Evolutionary conservation across 1,140 invertebrate species (phyloP).

Genomic region (Arctopsyche grandis): DNA sequence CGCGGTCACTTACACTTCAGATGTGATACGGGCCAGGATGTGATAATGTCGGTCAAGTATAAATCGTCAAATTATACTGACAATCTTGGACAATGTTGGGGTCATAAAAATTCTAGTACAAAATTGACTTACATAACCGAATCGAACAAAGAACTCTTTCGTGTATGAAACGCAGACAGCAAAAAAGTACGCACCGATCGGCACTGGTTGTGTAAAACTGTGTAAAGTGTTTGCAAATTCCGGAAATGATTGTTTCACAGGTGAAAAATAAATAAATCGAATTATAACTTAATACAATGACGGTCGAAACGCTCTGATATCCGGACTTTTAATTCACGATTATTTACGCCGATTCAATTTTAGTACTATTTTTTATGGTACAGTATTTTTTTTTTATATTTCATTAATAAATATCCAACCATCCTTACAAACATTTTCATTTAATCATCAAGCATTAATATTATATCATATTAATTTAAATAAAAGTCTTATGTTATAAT

Average conservation of each 20-base stretch:
- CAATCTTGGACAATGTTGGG: neutral
- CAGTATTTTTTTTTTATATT: too few relatives aligned
- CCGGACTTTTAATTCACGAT: neutral
- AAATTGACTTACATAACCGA: too few relatives aligned
- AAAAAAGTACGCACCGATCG: too few relatives aligned
- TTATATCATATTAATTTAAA: too few relatives aligned
- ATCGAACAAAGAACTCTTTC: too few relatives aligned
- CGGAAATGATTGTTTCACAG: neutral
- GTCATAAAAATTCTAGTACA: neutral
- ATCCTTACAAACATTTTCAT: too few relatives aligned
- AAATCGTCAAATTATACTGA: conserved; percentile 12
- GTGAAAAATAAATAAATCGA: neutral
- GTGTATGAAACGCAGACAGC: too few relatives aligned
- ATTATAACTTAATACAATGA: neutral
- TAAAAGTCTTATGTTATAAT: too few relatives aligned
- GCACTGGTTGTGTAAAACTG: neutral
- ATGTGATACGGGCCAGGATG: conserved; percentile 25
- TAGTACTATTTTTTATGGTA: too few relatives aligned
- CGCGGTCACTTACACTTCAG: neutral
- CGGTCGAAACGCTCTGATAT: neutral
- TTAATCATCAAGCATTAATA: too few relatives aligned
- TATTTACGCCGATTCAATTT: neutral
- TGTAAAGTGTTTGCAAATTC: neutral
- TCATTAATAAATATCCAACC: too few relatives aligned
- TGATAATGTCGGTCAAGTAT: conserved; percentile 35